A percentile compares a stretch with the other conserved stretches of the same genome.
Evolutionary conservation across 2,888 invertebrate species (phyloP).

Genomic region (Dicroscelio sp.): DNA sequence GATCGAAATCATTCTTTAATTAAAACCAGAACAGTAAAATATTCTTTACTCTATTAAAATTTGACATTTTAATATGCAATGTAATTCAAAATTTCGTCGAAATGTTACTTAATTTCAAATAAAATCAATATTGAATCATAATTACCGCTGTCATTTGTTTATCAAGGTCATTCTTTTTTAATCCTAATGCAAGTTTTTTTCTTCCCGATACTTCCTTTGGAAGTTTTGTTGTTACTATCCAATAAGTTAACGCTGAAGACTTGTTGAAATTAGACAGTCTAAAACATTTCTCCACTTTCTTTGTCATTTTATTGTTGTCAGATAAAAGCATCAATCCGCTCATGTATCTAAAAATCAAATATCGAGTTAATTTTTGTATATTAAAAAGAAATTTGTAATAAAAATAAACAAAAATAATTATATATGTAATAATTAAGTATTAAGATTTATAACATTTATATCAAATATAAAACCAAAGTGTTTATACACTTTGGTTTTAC

Average conservation of each 20-base stretch:
- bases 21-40: too few species aligned
- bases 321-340: slow-evolving; percentile 73
- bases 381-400: neutral
- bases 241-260: slow-evolving; percentile 60
- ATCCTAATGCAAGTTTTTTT: slow-evolving; percentile 39
- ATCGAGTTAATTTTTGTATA: neutral
- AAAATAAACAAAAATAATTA: neutral
- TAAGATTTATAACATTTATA: neutral
- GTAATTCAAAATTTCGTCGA: too few species aligned
- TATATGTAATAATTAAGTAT: neutral
- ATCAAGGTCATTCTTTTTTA: slow-evolving; percentile 22
- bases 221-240: slow-evolving; percentile 78
- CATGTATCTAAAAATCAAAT: slow-evolving; percentile 65
- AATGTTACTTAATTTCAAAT: too few species aligned
- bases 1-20: neutral
- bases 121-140: too few species aligned
- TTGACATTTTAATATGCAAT: too few species aligned
- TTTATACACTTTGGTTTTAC: too few species aligned
- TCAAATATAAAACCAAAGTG: too few species aligned
- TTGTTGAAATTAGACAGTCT: neutral
- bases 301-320: slow-evolving; percentile 8
- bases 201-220: slow-evolving; percentile 55
- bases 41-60: too few species aligned
- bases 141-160: slow-evolving; percentile 51
- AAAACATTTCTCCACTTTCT: slow-evolving; percentile 23